Conservation (phyloP, 2,797 vertebrate genomes). For the Fistularia tabacaria region DNA sequence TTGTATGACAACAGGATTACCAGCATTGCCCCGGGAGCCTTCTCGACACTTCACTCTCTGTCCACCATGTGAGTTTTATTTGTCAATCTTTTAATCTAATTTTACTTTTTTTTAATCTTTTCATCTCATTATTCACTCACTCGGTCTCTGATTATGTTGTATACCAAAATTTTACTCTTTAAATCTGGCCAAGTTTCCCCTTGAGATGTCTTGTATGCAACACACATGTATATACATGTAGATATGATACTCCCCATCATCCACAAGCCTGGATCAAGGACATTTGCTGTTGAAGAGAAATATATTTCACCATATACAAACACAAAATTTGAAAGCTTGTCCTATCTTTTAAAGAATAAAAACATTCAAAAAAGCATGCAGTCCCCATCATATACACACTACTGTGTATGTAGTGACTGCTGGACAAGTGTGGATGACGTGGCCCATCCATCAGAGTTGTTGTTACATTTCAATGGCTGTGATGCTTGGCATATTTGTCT, state of each 20-base stretch:
- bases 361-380: too few relatives aligned
- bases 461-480: too few relatives aligned
- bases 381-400: too few relatives aligned
- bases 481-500: too few relatives aligned
- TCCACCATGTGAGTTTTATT: constrained; percentile 88
- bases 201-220: not conserved
- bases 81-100: not conserved
- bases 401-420: too few relatives aligned
- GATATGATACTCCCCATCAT: constrained; percentile 60
- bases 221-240: constrained; percentile 27
- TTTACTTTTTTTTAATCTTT: constrained; percentile 5
- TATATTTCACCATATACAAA: constrained; percentile 42
- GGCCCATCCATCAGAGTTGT: too few relatives aligned
- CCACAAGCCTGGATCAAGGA: constrained; percentile 45
- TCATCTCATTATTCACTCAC: constrained; percentile 6
- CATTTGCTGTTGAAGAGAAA: constrained; percentile 51
- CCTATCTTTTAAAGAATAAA: too few relatives aligned
- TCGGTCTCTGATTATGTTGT: too few relatives aligned
- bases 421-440: too few relatives aligned
- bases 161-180: too few relatives aligned
- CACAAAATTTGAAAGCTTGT: not conserved
- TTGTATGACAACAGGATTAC: constrained; percentile 97
- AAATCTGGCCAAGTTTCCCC: too few relatives aligned
- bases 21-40: constrained; percentile 90
- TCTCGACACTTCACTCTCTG: constrained; percentile 91